Percentiles rank a stretch among this genome's conserved stretches.
Evolutionary conservation across 2,888 invertebrate species (phyloP).

Genomic region (Metopia argyrocephala): DNA sequence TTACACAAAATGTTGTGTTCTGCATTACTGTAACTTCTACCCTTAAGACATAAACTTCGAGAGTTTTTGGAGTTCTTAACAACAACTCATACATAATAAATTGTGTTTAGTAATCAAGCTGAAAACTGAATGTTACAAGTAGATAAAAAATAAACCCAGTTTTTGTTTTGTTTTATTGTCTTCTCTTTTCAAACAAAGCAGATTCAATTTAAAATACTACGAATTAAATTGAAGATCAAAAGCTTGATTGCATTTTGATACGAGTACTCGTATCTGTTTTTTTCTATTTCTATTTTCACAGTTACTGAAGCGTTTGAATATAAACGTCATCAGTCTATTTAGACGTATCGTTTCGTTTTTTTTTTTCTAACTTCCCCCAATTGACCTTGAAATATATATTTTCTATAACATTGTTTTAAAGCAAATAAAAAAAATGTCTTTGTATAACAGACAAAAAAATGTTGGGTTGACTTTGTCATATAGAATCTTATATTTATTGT

Average conservation of each 20-base stretch:
- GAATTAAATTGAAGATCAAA: constrained; percentile 40
- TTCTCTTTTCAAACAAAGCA: background rate
- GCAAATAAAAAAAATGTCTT: background rate
- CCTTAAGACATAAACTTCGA: too few relatives aligned
- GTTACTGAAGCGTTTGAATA: constrained; percentile 73
- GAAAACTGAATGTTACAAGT: too few relatives aligned
- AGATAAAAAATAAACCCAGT: too few relatives aligned
- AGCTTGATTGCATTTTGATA: constrained; percentile 56
- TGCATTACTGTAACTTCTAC: too few relatives aligned
- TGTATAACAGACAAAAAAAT: background rate
- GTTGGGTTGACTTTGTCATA: background rate
- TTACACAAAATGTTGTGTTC: too few relatives aligned
- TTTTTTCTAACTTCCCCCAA: constrained; percentile 53
- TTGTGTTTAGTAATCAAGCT: too few relatives aligned
- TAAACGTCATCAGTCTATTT: constrained; percentile 42
- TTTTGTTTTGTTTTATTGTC: too few relatives aligned
- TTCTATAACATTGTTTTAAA: constrained; percentile 43
- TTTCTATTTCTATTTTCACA: constrained; percentile 61
- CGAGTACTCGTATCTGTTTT: constrained; percentile 8
- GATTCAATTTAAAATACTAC: background rate
- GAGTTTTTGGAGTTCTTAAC: too few relatives aligned
- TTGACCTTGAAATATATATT: constrained; percentile 64
- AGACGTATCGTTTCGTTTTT: constrained; percentile 1
- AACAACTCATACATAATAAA: too few relatives aligned
- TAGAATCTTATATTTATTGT: constrained; percentile 22